Evolutionary conservation across 2,888 invertebrate species (phyloP).

Genomic region (Periphyllus acericola): DNA sequence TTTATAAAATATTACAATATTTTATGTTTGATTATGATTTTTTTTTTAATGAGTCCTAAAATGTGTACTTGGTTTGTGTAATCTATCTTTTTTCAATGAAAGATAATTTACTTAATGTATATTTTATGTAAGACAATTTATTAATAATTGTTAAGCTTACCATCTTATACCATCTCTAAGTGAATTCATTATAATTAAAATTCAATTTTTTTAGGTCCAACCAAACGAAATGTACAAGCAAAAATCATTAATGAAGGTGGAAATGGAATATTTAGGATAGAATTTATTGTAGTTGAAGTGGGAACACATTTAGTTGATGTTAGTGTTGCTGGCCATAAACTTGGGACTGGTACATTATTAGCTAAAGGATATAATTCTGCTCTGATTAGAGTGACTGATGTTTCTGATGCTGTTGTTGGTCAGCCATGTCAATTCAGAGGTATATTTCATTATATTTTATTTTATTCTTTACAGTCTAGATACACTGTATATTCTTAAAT

Average conservation of each 20-base stretch:
- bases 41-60: background rate
- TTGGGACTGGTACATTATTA: constrained; percentile 88
- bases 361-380: constrained; percentile 96
- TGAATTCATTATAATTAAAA: background rate
- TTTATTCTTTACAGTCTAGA: background rate
- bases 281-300: constrained; percentile 92
- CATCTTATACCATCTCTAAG: background rate
- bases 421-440: constrained; percentile 97
- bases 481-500: background rate
- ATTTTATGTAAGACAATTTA: background rate
- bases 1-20: background rate
- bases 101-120: background rate
- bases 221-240: constrained; percentile 83
- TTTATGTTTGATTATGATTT: background rate
- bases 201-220: constrained; percentile 74
- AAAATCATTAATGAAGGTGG: constrained; percentile 83
- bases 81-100: background rate
- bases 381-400: constrained; percentile 92
- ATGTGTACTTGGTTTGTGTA: background rate
- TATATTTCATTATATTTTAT: constrained; percentile 68
- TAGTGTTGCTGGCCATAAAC: constrained; percentile 86
- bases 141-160: background rate
- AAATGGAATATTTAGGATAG: constrained; percentile 85
- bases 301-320: constrained; percentile 95
- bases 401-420: constrained; percentile 92